Conservation (phyloP, 2,888 invertebrate genomes). For the Apotomis capreana region DNA sequence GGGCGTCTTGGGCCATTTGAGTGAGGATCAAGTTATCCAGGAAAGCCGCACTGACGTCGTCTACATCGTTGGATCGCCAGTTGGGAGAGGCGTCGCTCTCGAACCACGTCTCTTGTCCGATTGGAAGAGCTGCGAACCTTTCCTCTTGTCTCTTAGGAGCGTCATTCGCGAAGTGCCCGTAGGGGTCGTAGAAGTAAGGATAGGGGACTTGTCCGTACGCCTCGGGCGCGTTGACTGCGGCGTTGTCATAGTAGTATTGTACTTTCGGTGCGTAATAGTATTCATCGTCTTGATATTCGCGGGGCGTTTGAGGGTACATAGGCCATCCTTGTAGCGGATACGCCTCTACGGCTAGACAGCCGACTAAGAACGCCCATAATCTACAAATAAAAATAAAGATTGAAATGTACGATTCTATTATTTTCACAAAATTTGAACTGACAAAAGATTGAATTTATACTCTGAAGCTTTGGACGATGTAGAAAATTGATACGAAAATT, state of each 20-base stretch:
- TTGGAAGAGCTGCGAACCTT: constrained; percentile 84
- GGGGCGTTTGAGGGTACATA: constrained; percentile 77
- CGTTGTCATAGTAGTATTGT: constrained; percentile 74
- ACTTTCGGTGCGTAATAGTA: constrained; percentile 82
- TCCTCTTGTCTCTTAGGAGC: constrained; percentile 85
- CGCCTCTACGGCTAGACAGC: constrained; percentile 77
- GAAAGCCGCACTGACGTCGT: constrained; percentile 85
- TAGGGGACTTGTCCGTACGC: constrained; percentile 73
- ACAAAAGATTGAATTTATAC: not conserved
- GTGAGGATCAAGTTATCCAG: constrained; percentile 86
- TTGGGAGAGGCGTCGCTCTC: constrained; percentile 80
- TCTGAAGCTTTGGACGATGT: not conserved
- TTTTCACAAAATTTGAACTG: not conserved
- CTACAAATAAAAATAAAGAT: constrained; percentile 59
- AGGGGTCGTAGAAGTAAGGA: constrained; percentile 75
- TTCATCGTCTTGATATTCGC: constrained; percentile 82
- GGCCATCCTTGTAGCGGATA: constrained; percentile 77
- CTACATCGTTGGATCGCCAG: constrained; percentile 73
- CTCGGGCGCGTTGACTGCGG: constrained; percentile 68
- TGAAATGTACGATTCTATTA: constrained; percentile 1
- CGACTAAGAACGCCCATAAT: constrained; percentile 69
- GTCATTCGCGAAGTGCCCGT: constrained; percentile 83
- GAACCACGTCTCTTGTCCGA: constrained; percentile 87
- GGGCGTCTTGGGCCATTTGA: constrained; percentile 85
- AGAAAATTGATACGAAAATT: not conserved